These are phyloP conservation scores for Argyresthia goedartella DNA, from an alignment of 2,888 invertebrate species.

Conservation along the genomic window DNA sequence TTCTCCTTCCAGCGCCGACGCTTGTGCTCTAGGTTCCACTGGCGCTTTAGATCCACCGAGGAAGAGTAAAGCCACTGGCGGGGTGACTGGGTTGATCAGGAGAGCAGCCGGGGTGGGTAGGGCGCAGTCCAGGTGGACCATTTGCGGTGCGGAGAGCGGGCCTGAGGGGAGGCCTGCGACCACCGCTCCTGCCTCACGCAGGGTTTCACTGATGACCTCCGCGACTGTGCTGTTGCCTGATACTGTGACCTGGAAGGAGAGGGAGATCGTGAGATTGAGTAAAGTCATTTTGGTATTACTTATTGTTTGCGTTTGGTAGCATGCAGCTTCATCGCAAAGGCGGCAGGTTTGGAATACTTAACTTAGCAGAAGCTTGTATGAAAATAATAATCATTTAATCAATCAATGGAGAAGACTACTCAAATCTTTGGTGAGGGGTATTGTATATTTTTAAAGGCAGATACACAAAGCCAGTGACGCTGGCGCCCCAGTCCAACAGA, in stretches of 20 bases:
- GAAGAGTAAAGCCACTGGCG: constrained; percentile 60
- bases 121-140: constrained; percentile 36
- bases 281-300: not conserved
- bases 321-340: no score
- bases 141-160: constrained; percentile 41
- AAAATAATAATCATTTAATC: no score
- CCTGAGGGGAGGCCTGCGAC: constrained; percentile 49
- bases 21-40: constrained; percentile 71
- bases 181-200: constrained; percentile 53
- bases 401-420: no score
- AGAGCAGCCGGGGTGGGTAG: constrained; percentile 36
- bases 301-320: no score
- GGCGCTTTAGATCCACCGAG: constrained; percentile 75
- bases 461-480: no score
- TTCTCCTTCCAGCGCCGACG: constrained; percentile 72
- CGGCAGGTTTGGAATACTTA: no score
- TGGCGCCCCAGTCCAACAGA: no score
- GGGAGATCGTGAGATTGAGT: constrained; percentile 2
- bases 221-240: constrained; percentile 53
- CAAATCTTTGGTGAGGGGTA: no score
- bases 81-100: constrained; percentile 24
- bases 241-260: constrained; percentile 45
- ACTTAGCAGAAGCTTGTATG: no score
- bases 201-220: constrained; percentile 54
- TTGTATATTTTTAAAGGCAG: no score